Percentiles rank a stretch among this genome's conserved stretches.
These are phyloP conservation scores for Mustela nigripes DNA, from an alignment of 2,113 vertebrate genomes.

Conservation along the genomic window DNA sequence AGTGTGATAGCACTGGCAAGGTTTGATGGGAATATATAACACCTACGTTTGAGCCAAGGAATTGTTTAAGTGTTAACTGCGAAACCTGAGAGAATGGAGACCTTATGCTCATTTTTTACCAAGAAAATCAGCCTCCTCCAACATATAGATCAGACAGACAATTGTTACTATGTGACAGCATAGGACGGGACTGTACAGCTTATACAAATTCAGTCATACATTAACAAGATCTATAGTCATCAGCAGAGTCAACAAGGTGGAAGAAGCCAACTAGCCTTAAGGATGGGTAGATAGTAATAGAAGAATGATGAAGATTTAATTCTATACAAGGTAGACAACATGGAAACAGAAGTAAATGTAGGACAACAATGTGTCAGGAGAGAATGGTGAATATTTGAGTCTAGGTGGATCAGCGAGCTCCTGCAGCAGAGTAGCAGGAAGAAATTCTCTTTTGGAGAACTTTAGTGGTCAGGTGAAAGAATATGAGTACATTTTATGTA, in stretches of 20 bases:
- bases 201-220: neutral
- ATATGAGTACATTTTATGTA: neutral
- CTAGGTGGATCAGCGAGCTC: neutral
- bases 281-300: neutral
- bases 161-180: neutral
- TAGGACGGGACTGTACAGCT: neutral
- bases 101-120: constrained; percentile 2
- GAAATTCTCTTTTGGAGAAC: neutral
- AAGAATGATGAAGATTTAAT: neutral
- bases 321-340: neutral
- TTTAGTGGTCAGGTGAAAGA: neutral
- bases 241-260: neutral
- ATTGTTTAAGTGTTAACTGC: neutral
- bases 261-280: neutral
- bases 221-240: neutral
- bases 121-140: neutral
- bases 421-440: neutral
- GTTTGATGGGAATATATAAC: neutral
- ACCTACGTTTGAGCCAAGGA: neutral
- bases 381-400: constrained; percentile 27
- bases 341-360: neutral
- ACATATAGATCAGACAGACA: neutral
- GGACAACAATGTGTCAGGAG: neutral
- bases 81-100: neutral
- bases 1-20: neutral